Base-by-base conservation (phyloP, 2,797 vertebrate genomes). In the Myripristis murdjan region DNA sequence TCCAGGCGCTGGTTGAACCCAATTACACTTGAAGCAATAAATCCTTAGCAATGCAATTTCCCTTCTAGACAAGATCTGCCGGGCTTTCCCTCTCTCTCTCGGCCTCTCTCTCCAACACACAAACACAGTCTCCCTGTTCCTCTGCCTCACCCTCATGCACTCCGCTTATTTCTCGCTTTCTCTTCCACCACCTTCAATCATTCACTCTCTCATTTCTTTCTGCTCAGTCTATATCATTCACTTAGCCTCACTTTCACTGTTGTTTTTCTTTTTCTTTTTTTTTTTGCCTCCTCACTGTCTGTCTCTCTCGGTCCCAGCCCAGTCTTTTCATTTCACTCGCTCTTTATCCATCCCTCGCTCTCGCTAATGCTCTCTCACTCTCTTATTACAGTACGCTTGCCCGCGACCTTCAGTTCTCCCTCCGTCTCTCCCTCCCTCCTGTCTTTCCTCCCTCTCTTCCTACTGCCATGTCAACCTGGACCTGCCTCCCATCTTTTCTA, bases 21-120 rank as follows among this genome's bases (percentile, higher is more conserved):
- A 93, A 93, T 95, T 94, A 93, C 91, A 93, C 87, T 89, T 79
- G 75, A 89, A 90, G 90, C 92, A 91, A 92, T 94, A 94, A 93
- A 95, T 95, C 92, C 89, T 92, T 87, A 88, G 88, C 84, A 87
- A 89, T 92, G 89, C 90, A 91, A 91, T 93, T 93, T 92, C 88
- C 91, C 90, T 85, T 85, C 83, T 48, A 89, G 87, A 87, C 75
- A 87, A 87, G 87, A 90, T 90, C 83, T 89, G 78, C 77, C 1
- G 84, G 87, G 83, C 85, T 84, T 83, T 73, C 83, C 86, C 79
- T 61, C 56, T 60, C 39, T 0, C n/a, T 4, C 70, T 35, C 75
- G 7, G 55, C 3, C 64, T 49, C 57, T 62, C 60, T 43, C 11
- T 62, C 1, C 6, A 56, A 57, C 69, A 77, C 64, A 75, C 68